Evolutionary conservation across 2,888 invertebrate genomes (phyloP), one percentile per base, ranked within the genome.

Genomic region (Malthinus flaveolus): DNA sequence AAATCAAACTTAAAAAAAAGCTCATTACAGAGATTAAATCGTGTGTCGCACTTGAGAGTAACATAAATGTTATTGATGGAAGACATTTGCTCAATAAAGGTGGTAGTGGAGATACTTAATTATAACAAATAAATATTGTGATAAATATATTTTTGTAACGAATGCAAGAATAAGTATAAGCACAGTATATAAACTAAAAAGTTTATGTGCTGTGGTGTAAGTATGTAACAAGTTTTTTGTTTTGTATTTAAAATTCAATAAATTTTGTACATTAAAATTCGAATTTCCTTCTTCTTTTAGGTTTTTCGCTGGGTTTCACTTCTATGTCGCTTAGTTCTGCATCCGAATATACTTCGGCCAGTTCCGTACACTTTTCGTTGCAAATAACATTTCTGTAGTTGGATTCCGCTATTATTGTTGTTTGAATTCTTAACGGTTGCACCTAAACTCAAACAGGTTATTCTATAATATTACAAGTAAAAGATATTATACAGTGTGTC

Each of bases 351-450:
- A 31, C 15, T 39, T 37, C 23, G 23, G 2, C 5, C 34, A 35
- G 31, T 12, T 31, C 31, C 13, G 11, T 1, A 10, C 9, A 8
- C n/a, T 49, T 33, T 32, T 39, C 42, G 12, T 52, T 52, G 12
- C 58, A 54, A 31, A 58, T 15, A 13, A 58, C 36, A 32, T 15
- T n/a, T 31, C 32, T 12, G 39, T 50, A 60, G 7, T 10, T 37
- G 23, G 66, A 61, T 37, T 54, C 62, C 12, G 65, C 55, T 32
- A 71, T 66, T 32, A 70, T 61, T 10, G 31, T 63, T 9, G 53
- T 64, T 65, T 71, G 71, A 32, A 67, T 62, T 39, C 62, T 61
- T 8, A 68, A 15, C 31, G 70, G 71, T 32, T 57, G 49, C 1
- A 70, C 63, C 71, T 71, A 54, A 0, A 50, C 36, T 32, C 37